Conservation (phyloP, 2,888 invertebrate species). For the Unio pictorum region DNA sequence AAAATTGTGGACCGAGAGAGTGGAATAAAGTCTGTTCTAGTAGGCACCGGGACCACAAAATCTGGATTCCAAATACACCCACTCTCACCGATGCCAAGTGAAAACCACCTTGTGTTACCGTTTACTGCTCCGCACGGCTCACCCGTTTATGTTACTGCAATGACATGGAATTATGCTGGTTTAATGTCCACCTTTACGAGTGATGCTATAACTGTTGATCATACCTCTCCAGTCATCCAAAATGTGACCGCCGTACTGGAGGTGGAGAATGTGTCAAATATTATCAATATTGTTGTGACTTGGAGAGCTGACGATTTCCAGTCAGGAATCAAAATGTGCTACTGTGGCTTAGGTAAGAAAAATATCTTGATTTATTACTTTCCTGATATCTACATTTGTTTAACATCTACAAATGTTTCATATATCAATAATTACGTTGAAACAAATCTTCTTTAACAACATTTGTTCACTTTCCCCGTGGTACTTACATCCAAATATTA, state of each 20-base stretch:
- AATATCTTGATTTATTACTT: too few relatives aligned
- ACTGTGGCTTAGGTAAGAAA: slow-evolving; percentile 1
- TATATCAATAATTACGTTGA: too few relatives aligned
- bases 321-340: not conserved
- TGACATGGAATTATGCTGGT: slow-evolving; percentile 22
- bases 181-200: slow-evolving; percentile 14
- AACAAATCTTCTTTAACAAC: too few relatives aligned
- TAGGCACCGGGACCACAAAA: slow-evolving; percentile 26
- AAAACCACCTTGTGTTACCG: slow-evolving; percentile 8
- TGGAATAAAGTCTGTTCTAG: slow-evolving; percentile 8
- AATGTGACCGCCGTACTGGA: not conserved
- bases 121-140: slow-evolving; percentile 15
- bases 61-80: slow-evolving; percentile 24
- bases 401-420: too few relatives aligned
- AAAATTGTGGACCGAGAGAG: slow-evolving; percentile 18
- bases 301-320: not conserved
- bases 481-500: too few relatives aligned
- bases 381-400: too few relatives aligned
- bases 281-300: not conserved
- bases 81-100: slow-evolving; percentile 10
- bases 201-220: slow-evolving; percentile 13
- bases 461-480: too few relatives aligned
- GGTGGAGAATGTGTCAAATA: not conserved
- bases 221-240: slow-evolving; percentile 17
- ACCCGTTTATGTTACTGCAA: slow-evolving; percentile 15